These are phyloP conservation scores for Coregonus sp. DNA, from an alignment of 2,797 vertebrate genomes.

Conservation along the genomic window DNA sequence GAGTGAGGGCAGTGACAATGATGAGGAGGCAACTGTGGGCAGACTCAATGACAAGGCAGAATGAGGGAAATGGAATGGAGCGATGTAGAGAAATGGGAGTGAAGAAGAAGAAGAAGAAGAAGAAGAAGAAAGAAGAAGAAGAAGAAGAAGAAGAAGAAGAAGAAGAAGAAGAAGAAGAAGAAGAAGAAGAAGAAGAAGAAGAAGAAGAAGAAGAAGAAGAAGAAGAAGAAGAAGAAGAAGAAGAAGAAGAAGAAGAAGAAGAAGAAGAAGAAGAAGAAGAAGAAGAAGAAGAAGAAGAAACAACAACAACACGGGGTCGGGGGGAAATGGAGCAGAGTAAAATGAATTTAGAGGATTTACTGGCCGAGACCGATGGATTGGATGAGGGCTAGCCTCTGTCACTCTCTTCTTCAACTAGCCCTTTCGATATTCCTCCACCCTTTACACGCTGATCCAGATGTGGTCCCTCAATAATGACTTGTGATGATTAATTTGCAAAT, in stretches of 20 bases:
- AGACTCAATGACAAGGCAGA: background rate
- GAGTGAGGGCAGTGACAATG: background rate
- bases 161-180: slow-evolving; percentile 8
- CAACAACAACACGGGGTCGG: slow-evolving; percentile 33
- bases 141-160: background rate
- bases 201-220: slow-evolving; percentile 40
- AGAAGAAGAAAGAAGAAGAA: no score
- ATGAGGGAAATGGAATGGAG: background rate
- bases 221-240: slow-evolving; percentile 42
- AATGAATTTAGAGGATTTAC: slow-evolving; percentile 54
- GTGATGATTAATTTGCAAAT: background rate
- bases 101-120: no score
- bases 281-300: slow-evolving; percentile 37
- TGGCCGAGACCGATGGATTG: slow-evolving; percentile 57
- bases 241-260: slow-evolving; percentile 26
- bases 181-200: background rate
- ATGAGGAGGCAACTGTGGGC: background rate
- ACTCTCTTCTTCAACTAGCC: background rate
- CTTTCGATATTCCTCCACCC: background rate
- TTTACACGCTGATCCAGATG: background rate
- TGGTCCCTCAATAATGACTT: background rate
- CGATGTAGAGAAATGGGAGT: background rate
- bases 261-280: slow-evolving; percentile 43
- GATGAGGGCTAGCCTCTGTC: background rate
- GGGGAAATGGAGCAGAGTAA: slow-evolving; percentile 46